Evolutionary conservation across 2,888 invertebrate genomes (phyloP).

Genomic region (Conistra vaccinii): DNA sequence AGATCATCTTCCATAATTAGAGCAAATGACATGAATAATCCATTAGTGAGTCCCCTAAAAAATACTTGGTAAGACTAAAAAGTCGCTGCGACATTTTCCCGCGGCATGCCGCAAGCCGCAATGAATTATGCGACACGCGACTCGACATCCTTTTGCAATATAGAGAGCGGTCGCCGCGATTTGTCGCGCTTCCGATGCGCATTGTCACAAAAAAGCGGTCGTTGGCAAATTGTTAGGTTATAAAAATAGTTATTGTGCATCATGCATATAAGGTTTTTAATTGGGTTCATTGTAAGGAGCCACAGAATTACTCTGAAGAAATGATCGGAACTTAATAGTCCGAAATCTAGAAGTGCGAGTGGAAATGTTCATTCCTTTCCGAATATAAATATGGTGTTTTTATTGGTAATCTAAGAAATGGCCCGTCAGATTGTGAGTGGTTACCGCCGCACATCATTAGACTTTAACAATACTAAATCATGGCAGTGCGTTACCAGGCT

Average conservation of each 20-base stretch:
- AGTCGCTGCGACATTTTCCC: slow-evolving; percentile 62
- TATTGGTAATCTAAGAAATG: too few species aligned
- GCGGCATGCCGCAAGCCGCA: slow-evolving; percentile 67
- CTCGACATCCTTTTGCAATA: slow-evolving; percentile 87
- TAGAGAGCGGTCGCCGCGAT: slow-evolving; percentile 81
- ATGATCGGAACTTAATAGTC: neutral
- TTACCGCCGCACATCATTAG: too few species aligned
- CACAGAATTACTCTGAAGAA: too few species aligned
- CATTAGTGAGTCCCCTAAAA: slow-evolving; percentile 64
- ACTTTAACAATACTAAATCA: too few species aligned
- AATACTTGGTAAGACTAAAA: slow-evolving; percentile 45
- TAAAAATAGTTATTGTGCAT: slow-evolving; percentile 33
- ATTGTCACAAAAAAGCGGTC: slow-evolving; percentile 68
- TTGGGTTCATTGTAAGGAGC: neutral
- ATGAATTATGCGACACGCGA: slow-evolving; percentile 80
- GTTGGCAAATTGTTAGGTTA: slow-evolving; percentile 69
- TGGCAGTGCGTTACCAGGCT: too few species aligned
- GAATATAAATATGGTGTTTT: too few species aligned
- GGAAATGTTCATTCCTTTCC: neutral
- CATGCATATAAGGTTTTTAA: slow-evolving; percentile 19
- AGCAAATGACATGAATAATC: slow-evolving; percentile 68
- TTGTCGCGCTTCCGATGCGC: slow-evolving; percentile 81
- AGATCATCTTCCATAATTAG: slow-evolving; percentile 59
- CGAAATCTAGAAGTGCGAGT: neutral
- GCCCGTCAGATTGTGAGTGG: too few species aligned